Evolutionary conservation across 2,888 invertebrate genomes (phyloP), one percentile per base, ranked within the genome.

Genomic region (Bugulina stolonifera): DNA sequence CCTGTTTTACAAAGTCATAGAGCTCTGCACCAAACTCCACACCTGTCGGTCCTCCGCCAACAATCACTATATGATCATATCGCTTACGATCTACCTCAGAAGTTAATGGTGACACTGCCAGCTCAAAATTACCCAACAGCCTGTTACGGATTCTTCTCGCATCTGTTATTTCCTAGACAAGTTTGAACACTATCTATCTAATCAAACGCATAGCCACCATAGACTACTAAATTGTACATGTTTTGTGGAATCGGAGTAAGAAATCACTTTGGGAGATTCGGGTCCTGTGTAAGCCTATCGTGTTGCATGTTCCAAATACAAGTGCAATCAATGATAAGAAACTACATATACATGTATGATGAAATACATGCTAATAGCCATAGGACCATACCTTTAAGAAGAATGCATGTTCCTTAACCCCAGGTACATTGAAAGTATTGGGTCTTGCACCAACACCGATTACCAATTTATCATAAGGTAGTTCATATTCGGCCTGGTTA

Each of bases 1-100:
- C 84, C 80, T 82, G 80, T 75, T 80, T 76, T 25, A 84, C 79
- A 77, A 85, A 85, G 75, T 85, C 85, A 76, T 85, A 84, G 14
- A 85, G 75, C 75, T 85, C 85, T 3, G 85, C 84, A 32, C 85
- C 85, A 77, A 85, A 85, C 75, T 85, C 85, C 3, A 85, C 81
- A 0, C 85, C 85, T 22, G 85, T 85, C 0, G 85, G 85, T n/a
- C 85, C 85, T 18, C 85, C 85, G n/a, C 85, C 85, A 18, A 85
- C 85, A 71, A 85, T 85, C 27, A 85, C 83, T 54, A 79, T 80
- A 74, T 85, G 84, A 27, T 84, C 76, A 5, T 85, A 77, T 25
- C 83, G 76, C 23, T 77, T 58, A 5, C 77, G 77, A 74, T 85
- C 84, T n/a, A 76, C 77, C 0, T 75, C 75, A 2, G 77, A 73